Evolutionary conservation across 2,888 invertebrate genomes (phyloP), one percentile per base, ranked within the genome.

Genomic region (Kuschelorhynchus macadamiae): DNA sequence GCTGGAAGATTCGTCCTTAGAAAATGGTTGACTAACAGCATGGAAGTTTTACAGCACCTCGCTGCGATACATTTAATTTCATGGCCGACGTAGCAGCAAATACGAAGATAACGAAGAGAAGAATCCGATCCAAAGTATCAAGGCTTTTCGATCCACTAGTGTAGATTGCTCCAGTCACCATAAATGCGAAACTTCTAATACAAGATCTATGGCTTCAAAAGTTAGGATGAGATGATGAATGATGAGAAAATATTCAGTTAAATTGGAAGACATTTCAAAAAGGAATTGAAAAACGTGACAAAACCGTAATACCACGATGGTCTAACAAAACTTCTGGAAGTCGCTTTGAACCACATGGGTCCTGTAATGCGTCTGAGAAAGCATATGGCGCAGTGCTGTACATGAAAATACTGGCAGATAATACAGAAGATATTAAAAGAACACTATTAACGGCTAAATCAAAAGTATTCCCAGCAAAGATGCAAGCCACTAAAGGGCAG

Each of bases 161-260:
- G 5, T 36, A n/a, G 11, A 36, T 36, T 36, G 36, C 36, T 12
- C 36, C 36, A 12, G 36, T 36, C 3, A 36, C 12, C 36, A 36
- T 36, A 36, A 36, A 7, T 11, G 36, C 36, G 36, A 36, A 36
- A 12, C 36, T 36, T 36, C 36, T 11, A 36, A 36, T 36, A 36
- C 36, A 36, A 36, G 36, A 36, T 36, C 36, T 36, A 3, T 36
- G 36, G 36, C 36, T 5, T 7, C 25, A 25, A 7, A 25, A 3
- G 7, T 25, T 25, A 25, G 25, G 7, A 25, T 25, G 25, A 3
- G 25, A 25, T 25, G 25, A 25, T 25, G 7, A 3, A 25, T 3
- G 3, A 7, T 7, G 4, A 25, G 25, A 25, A 25, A 25, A 25
- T 25, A 25, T 25, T 5, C 25, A 25, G 7, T 25, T 25, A 36